Evolutionary conservation across 2,888 invertebrate genomes (phyloP), one percentile per base, ranked within the genome.

Genomic region (Troides aeacus): DNA sequence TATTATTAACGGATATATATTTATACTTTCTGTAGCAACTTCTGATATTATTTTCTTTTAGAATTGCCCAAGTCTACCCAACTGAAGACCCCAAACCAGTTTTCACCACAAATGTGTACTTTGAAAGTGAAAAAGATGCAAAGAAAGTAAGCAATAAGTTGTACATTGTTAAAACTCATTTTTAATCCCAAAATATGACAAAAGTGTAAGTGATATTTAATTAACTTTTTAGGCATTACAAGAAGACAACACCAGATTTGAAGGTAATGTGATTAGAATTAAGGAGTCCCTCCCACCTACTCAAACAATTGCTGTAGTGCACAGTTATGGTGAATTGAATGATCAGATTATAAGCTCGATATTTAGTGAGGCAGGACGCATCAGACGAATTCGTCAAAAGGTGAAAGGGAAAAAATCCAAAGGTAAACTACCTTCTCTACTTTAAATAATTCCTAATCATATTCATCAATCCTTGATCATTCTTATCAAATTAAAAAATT

Each of bases 61-160:
- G 90, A 1, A 72, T 88, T 72, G 88, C 87, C 18, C 89, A 90
- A 74, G 75, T 86, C 36, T 88, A 89, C 71, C 85, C 88, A 2
- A 77, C 80, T 23, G 83, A 85, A 57, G 83, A 84, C 12, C 79
- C 85, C 0, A 84, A 82, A 63, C 86, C 87, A 12, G 85, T 86
- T 2, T 92, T 92, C 70, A 84, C 88, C 36, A 89, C 90, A 18
- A 86, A 86, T 15, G 77, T 92, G 1, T 79, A 75, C 58, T 92
- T 91, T 76, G 75, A 81, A 64, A 85, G 77, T 63, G 84, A 85
- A 71, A 85, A 80, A 30, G 85, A 84, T 56, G 86, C 86, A 30
- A 74, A 78, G 46, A 79, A 86, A 84, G 91, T 90, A 78, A 71
- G 18, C 12, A 63, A 61, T n/a, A 2, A 53, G 0, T 53, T 53